phyloP scores from a whole-genome alignment of 2,797 vertebrate species.

The Sciurus carolinensis region DNA sequence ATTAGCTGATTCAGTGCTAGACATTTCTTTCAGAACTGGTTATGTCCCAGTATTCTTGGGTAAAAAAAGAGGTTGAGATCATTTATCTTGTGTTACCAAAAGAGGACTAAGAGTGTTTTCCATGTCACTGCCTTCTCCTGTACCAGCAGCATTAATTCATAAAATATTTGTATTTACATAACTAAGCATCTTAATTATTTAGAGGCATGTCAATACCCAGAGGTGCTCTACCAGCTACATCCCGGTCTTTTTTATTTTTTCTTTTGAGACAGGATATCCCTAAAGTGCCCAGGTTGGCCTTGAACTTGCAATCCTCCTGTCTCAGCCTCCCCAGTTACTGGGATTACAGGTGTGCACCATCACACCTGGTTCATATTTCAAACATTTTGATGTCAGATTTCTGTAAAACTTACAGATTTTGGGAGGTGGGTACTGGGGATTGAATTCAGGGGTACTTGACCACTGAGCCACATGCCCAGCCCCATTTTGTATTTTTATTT shows the following conservation, averaged over 20 bases:
- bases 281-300: not conserved
- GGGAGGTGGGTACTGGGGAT: too few relatives aligned
- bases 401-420: not conserved
- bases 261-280: not conserved
- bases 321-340: not conserved
- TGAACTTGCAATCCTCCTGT: not conserved
- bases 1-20: not conserved
- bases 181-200: conserved; percentile 35
- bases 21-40: conserved; percentile 6
- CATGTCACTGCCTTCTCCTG: not conserved
- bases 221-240: not conserved
- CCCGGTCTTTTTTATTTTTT: not conserved
- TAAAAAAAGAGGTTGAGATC: not conserved
- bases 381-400: not conserved
- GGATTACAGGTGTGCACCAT: not conserved
- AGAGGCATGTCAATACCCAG: not conserved
- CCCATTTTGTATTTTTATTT: too few relatives aligned
- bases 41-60: not conserved
- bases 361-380: not conserved
- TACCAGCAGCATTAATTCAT: conserved; percentile 6
- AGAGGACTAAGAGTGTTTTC: not conserved
- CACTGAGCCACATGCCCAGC: too few relatives aligned
- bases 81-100: not conserved
- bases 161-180: not conserved
- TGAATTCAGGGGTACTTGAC: too few relatives aligned